phyloP scores from a whole-genome alignment of 2,113 vertebrate species.

The Penelope pileata region DNA sequence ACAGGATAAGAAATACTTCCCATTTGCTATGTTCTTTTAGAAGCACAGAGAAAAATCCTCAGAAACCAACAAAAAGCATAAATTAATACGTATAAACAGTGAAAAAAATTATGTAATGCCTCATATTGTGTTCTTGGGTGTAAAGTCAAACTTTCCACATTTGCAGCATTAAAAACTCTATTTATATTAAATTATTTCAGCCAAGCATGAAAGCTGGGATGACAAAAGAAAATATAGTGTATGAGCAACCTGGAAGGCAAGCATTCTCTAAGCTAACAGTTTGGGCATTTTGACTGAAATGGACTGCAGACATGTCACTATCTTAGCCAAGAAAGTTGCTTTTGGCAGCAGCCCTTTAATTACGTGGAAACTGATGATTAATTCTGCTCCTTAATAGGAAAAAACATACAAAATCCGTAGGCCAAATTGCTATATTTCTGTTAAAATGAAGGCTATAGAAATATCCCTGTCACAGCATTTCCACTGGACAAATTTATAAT shows the following conservation, averaged over 20 bases:
- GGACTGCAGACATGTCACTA: background rate
- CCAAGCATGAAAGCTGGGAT: background rate
- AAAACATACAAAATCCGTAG: background rate
- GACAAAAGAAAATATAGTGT: background rate
- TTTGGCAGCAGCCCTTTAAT: background rate
- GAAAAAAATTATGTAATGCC: background rate
- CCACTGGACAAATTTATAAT: background rate
- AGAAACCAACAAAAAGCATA: background rate
- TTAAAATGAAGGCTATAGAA: background rate
- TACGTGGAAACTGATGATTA: background rate
- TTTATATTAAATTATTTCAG: background rate
- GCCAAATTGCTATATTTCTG: background rate
- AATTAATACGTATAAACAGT: background rate
- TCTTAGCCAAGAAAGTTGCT: background rate
- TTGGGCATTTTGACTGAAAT: background rate
- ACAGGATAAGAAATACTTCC: background rate
- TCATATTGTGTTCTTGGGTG: background rate
- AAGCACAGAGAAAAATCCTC: background rate
- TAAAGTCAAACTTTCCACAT: background rate
- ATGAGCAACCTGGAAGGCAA: background rate
- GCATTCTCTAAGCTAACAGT: background rate
- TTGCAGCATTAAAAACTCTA: background rate
- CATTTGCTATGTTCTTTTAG: background rate
- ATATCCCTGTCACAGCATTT: background rate
- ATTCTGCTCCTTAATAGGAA: background rate